Evolutionary conservation across 2,797 vertebrate genomes (phyloP).

Genomic region (Alexandromys oeconomus): DNA sequence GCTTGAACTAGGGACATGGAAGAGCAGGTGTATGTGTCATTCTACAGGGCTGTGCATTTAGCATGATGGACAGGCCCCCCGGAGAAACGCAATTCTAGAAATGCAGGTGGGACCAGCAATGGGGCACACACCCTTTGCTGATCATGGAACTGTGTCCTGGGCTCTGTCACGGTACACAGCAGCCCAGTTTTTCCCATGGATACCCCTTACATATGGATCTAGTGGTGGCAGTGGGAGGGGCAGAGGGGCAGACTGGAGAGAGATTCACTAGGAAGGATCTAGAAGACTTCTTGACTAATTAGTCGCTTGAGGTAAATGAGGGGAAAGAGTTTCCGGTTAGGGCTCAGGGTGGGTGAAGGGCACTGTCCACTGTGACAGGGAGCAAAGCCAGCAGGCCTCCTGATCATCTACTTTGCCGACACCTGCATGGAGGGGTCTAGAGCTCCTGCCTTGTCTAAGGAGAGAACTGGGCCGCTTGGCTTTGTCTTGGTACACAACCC

Average conservation of each 20-base stretch:
- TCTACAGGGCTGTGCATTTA: not conserved
- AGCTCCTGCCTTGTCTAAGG: not conserved
- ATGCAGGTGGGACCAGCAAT: not conserved
- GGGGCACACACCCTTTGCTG: not conserved
- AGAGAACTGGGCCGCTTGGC: not conserved
- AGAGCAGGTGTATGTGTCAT: not conserved
- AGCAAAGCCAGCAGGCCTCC: not conserved
- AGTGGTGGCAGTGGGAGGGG: not conserved
- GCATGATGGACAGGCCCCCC: not conserved
- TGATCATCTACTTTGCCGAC: fast-evolving
- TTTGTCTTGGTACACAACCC: not conserved
- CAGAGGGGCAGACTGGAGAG: not conserved
- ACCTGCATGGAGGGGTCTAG: not conserved
- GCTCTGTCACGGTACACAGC: not conserved
- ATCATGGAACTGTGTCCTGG: not conserved
- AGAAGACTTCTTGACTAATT: not conserved
- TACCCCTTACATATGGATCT: not conserved
- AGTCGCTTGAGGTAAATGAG: not conserved
- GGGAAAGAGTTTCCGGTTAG: not conserved
- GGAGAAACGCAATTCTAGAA: conserved; percentile 11
- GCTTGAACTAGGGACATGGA: not conserved
- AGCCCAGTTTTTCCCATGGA: not conserved
- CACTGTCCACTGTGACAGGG: not conserved
- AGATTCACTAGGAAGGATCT: not conserved
- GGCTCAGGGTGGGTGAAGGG: not conserved